Conservation (phyloP, 2,888 invertebrate genomes). For the Teinopalpus imperialis region DNA sequence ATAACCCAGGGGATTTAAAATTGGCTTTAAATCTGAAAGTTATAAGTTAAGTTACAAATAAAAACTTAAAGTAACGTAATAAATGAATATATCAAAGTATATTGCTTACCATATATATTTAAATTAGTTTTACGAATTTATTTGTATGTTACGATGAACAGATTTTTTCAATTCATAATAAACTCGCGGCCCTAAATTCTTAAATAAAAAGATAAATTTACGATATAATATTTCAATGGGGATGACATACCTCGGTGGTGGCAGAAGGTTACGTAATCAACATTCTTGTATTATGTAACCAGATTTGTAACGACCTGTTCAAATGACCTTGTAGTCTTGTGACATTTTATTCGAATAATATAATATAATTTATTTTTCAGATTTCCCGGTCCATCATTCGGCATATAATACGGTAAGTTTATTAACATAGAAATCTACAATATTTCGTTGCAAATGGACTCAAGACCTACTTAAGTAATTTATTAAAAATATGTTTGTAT, state of each 20-base stretch:
- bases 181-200: too few species aligned
- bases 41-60: too few species aligned
- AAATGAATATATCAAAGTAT: too few species aligned
- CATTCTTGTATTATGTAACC: slow-evolving; percentile 3
- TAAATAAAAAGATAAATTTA: too few species aligned
- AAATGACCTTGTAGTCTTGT: slow-evolving; percentile 18
- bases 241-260: background rate
- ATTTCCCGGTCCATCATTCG: slow-evolving; percentile 23
- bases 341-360: slow-evolving; percentile 19
- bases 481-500: slow-evolving; percentile 6
- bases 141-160: too few species aligned
- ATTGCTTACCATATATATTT: too few species aligned
- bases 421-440: slow-evolving; percentile 6
- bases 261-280: slow-evolving; percentile 9
- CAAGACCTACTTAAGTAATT: slow-evolving; percentile 1
- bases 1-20: too few species aligned
- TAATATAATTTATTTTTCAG: slow-evolving; percentile 16
- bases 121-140: too few species aligned
- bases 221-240: background rate
- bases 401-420: slow-evolving; percentile 23
- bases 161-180: too few species aligned
- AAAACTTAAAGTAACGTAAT: too few species aligned
- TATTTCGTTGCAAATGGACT: slow-evolving; percentile 7
- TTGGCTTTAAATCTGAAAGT: too few species aligned
- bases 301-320: slow-evolving; percentile 9